Evolutionary conservation across 2,888 invertebrate species (phyloP).

Genomic region (Volucella inflata): DNA sequence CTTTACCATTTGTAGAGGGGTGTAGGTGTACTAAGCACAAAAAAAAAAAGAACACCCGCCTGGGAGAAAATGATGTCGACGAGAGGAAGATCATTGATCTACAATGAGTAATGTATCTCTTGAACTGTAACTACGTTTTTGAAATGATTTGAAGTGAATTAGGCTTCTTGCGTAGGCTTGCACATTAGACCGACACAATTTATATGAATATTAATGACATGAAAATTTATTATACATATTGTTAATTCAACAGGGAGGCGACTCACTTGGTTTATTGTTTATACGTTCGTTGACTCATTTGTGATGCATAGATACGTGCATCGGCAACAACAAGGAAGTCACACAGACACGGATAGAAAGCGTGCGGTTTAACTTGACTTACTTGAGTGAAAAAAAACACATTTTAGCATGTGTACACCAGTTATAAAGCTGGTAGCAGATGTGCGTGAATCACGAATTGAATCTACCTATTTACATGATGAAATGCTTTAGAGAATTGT

Average conservation of each 20-base stretch:
- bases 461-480: neutral
- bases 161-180: slow-evolving; percentile 12
- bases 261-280: slow-evolving; percentile 8
- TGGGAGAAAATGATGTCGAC: neutral
- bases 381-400: slow-evolving; percentile 4
- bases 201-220: slow-evolving; percentile 39
- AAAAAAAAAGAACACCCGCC: neutral
- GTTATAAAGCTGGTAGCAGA: neutral
- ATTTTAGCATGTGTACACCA: neutral
- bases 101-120: neutral
- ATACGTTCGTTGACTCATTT: slow-evolving; percentile 48
- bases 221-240: slow-evolving; percentile 8
- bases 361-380: slow-evolving; percentile 12
- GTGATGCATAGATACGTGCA: neutral
- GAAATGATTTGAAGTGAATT: slow-evolving; percentile 22
- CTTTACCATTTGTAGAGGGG: neutral
- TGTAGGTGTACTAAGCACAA: neutral
- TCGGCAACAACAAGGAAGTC: slow-evolving; percentile 22
- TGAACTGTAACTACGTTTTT: slow-evolving; percentile 27
- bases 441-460: slow-evolving; percentile 51
- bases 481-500: slow-evolving; percentile 9
- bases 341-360: neutral
- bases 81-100: slow-evolving; percentile 34
- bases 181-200: neutral
- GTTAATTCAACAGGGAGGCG: slow-evolving; percentile 2